These are phyloP conservation scores for Cancer borealis DNA, from an alignment of 2,888 invertebrate species.

Conservation along the genomic window DNA sequence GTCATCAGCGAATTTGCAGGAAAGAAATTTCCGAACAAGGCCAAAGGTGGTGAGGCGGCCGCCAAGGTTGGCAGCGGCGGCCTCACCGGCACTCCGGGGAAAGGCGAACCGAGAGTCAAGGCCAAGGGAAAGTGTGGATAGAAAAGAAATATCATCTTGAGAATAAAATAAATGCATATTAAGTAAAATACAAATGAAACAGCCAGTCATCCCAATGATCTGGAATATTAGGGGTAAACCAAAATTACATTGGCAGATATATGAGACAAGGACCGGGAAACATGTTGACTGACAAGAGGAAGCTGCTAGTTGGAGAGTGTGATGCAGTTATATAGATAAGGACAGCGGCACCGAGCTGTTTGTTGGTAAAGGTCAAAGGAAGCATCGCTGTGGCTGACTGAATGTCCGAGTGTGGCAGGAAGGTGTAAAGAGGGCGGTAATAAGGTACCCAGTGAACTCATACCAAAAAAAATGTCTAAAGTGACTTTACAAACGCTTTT, in stretches of 20 bases:
- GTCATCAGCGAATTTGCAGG: slow-evolving; percentile 52
- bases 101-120: slow-evolving; percentile 23
- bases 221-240: slow-evolving; percentile 43
- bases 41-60: slow-evolving; percentile 31
- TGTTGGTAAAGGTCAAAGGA: neutral
- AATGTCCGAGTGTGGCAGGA: neutral
- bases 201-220: slow-evolving; percentile 44
- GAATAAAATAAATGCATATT: slow-evolving; percentile 53
- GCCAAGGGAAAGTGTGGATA: slow-evolving; percentile 24
- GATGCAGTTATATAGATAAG: neutral
- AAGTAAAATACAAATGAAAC: slow-evolving; percentile 55
- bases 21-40: slow-evolving; percentile 44
- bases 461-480: neutral
- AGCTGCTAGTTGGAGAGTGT: neutral
- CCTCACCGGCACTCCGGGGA: slow-evolving; percentile 4
- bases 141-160: slow-evolving; percentile 28
- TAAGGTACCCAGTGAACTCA: neutral
- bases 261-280: slow-evolving; percentile 21
- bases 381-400: neutral
- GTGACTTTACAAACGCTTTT: neutral
- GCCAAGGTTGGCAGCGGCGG: neutral
- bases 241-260: slow-evolving; percentile 30
- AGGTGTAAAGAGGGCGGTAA: neutral
- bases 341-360: neutral
- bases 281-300: slow-evolving; percentile 39